These are phyloP conservation scores for Meloidogyne hapla DNA, from an alignment of 1,140 invertebrate genomes.

Conservation along the genomic window DNA sequence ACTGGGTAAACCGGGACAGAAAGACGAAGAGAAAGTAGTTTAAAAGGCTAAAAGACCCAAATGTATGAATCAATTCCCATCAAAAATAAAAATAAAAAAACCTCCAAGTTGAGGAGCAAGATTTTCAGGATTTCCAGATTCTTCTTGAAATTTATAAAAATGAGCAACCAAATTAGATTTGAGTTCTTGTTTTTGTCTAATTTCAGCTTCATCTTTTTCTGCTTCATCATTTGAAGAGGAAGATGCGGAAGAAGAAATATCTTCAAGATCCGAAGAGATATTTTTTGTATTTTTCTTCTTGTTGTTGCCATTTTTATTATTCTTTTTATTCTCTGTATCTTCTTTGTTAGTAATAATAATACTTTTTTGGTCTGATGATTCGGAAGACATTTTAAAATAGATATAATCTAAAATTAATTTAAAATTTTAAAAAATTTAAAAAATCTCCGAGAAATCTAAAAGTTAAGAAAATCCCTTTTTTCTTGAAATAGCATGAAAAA, in stretches of 20 bases:
- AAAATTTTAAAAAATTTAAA: no score
- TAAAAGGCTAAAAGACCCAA: no score
- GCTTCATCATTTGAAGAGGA: not conserved
- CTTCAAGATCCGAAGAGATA: not conserved
- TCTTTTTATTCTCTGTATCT: not conserved
- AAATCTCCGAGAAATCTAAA: not conserved
- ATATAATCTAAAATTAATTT: not conserved
- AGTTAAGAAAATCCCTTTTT: not conserved
- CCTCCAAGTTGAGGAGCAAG: constrained; percentile 34
- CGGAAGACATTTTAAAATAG: not conserved
- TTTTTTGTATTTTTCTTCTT: not conserved
- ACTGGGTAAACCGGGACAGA: no score
- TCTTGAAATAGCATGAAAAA: no score
- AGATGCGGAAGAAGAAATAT: not conserved
- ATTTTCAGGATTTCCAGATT: constrained; percentile 37
- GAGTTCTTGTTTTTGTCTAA: constrained; percentile 32
- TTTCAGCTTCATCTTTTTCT: constrained; percentile 18
- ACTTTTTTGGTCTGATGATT: not conserved
- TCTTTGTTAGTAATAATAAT: not conserved
- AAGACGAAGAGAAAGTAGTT: no score
- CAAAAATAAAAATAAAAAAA: not conserved
- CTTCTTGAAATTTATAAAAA: constrained; percentile 44
- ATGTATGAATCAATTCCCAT: no score
- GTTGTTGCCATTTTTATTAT: not conserved
- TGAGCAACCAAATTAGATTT: constrained; percentile 38